Base-by-base conservation (phyloP, 2,797 vertebrate genomes). In the Thaleichthys pacificus region DNA sequence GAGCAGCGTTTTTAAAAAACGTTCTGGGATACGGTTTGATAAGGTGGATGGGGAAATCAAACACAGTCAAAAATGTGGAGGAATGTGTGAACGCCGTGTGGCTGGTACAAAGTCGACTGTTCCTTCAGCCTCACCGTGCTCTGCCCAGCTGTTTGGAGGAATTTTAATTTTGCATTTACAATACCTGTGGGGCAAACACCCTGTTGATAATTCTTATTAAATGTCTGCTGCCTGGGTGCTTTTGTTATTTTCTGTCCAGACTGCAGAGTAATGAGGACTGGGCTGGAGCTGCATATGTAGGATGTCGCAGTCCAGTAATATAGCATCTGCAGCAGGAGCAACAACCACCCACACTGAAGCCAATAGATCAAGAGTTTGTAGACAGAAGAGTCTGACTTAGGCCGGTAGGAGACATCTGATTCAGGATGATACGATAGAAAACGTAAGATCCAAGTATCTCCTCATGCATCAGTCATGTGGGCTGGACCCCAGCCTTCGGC, bases 11-110 rank as follows among this genome's bases (percentile, higher is more conserved):
- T 69, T 26, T 71, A 65, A 82, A 82, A 82, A 47, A 1, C 57
- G 49, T 73, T 58, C 80, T 66, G 58, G 73, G 77, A 73, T 77
- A 58, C 74, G 72, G 72, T 80, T 61, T 74, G 30, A 2, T 49
- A 56, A 38, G 71, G 79, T 76, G 76, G 79, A 80, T 86, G 72
- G 74, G 75, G 72, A 84, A 85, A 87, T 88, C 80, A 82, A 80
- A 84, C 22, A 26, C 42, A 61, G 28, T 47, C 0, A 12, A 47
- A 47, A 47, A 47, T 47, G 9, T 47, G 42, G 42, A 47, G 42
- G 42, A 47, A 47, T 14, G 9, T 47, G 42, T 47, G 42, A 47
- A 47, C 42, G 12, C 42, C 3, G 42, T 47, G 9, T 47, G 42
- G 58, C 60, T 56, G 38, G 30, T 6, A 12, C 11, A 63, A 68